These are phyloP conservation scores for Ceratosolen solmsi DNA, from an alignment of 1,140 invertebrate species.

Conservation along the genomic window DNA sequence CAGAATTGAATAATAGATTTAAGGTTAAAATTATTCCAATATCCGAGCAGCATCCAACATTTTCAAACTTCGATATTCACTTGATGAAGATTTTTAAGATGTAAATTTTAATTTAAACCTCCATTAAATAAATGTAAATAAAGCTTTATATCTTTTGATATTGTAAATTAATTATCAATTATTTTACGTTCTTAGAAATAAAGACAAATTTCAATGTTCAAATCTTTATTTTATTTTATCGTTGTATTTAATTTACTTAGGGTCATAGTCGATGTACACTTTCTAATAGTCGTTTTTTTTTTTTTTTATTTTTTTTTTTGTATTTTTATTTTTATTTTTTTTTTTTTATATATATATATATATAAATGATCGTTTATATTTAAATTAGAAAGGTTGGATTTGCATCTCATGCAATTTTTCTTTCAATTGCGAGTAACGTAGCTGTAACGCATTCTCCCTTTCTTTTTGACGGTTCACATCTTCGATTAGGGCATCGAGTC, in stretches of 20 bases:
- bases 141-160: constrained; percentile 5
- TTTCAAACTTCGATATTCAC: constrained; percentile 75
- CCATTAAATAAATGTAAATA: neutral
- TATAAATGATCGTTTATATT: constrained; percentile 2
- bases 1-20: constrained; percentile 71
- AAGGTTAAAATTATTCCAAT: constrained; percentile 71
- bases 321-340: too few species aligned
- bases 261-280: constrained; percentile 9
- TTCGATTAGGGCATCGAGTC: constrained; percentile 90
- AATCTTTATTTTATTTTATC: constrained; percentile 28
- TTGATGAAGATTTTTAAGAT: constrained; percentile 68
- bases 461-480: constrained; percentile 94
- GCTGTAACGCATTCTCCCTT: constrained; percentile 90
- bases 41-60: constrained; percentile 74
- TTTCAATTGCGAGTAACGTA: constrained; percentile 82
- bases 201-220: constrained; percentile 3
- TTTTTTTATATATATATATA: too few species aligned
- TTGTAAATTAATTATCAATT: neutral
- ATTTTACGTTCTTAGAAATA: neutral
- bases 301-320: neutral
- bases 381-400: neutral
- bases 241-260: constrained; percentile 13
- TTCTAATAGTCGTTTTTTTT: too few species aligned
- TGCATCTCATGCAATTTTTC: constrained; percentile 73
- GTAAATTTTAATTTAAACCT: constrained; percentile 18